Evolutionary conservation across 2,888 invertebrate species (phyloP).

Genomic region (Heteromyza rotundicornis): DNA sequence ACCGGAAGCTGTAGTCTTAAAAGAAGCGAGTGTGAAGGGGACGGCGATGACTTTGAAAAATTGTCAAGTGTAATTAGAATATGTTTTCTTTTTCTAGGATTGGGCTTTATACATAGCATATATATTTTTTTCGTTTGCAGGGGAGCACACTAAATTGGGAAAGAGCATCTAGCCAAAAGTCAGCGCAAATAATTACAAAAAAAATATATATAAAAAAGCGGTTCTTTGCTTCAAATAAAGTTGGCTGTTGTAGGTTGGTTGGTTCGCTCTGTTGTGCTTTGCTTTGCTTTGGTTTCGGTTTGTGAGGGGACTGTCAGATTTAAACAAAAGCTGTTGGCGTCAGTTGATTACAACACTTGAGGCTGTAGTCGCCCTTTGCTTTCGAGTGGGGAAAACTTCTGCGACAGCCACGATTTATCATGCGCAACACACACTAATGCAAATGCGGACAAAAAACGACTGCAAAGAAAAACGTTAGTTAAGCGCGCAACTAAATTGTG

Average conservation of each 20-base stretch:
- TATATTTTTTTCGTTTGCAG: neutral
- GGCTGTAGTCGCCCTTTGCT: neutral
- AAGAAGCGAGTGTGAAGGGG: slow-evolving; percentile 1
- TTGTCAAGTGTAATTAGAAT: slow-evolving; percentile 28
- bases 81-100: neutral
- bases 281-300: neutral
- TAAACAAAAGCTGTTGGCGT: neutral
- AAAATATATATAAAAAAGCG: neutral
- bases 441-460: neutral
- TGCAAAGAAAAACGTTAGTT: too few species aligned
- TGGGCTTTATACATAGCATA: neutral
- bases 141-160: neutral
- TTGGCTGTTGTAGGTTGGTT: too few species aligned
- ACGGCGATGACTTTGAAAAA: slow-evolving; percentile 26
- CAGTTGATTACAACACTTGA: neutral
- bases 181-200: slow-evolving; percentile 2
- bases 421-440: too few species aligned
- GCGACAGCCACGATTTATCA: neutral
- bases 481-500: slow-evolving; percentile 4
- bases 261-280: too few species aligned
- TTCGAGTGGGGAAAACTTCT: neutral
- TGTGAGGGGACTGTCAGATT: neutral
- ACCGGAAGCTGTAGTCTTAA: neutral
- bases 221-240: too few species aligned
- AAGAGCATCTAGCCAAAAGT: neutral